phyloP scores from a whole-genome alignment of 1,140 invertebrate species.

The Antheraea mylitta region DNA sequence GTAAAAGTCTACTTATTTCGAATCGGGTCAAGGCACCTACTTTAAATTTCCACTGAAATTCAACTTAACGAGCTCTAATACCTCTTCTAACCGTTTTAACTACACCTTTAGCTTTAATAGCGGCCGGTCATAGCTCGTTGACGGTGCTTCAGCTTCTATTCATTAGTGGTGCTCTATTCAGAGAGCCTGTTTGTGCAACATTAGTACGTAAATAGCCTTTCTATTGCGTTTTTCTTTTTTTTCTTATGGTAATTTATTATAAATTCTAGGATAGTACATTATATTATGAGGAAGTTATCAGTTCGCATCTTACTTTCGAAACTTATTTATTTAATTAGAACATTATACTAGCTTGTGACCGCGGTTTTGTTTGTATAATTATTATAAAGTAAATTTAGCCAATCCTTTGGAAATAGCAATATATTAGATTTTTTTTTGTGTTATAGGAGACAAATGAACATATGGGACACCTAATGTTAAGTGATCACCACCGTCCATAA shows the following conservation, averaged over 20 bases:
- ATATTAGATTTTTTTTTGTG: no score
- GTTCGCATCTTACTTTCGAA: no score
- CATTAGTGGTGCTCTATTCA: neutral
- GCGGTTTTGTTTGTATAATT: no score
- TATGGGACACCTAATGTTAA: no score
- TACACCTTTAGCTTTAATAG: constrained; percentile 9
- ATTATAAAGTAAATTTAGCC: no score
- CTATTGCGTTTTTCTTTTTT: neutral
- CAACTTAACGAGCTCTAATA: neutral
- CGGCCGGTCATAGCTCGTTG: constrained; percentile 7
- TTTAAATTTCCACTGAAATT: constrained; percentile 7
- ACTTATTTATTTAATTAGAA: no score
- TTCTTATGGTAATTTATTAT: neutral
- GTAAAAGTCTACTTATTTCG: neutral
- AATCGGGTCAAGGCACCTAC: constrained; percentile 2
- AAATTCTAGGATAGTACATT: no score
- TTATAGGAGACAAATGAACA: no score
- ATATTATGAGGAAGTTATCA: no score
- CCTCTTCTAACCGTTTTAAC: constrained; percentile 1
- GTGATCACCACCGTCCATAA: no score
- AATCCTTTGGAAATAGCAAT: no score
- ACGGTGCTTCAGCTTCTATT: neutral
- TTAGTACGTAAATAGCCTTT: neutral
- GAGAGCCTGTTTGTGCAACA: neutral
- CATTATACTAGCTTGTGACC: no score